Conservation (phyloP, 2,113 vertebrate species). For the Physeter macrocephalus region DNA sequence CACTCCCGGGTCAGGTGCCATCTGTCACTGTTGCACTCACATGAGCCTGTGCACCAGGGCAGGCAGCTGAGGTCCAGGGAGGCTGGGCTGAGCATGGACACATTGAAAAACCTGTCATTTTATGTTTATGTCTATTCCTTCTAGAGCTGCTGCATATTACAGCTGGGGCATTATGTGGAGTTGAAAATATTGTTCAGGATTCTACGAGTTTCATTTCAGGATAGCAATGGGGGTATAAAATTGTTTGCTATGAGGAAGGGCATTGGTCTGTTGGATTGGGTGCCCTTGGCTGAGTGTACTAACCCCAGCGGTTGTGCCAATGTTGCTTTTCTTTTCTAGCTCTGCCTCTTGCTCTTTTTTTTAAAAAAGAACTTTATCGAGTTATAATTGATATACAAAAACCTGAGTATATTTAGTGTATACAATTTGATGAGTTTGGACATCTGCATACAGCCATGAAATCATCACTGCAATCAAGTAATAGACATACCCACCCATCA, state of each 20-base stretch:
- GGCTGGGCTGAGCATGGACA: background rate
- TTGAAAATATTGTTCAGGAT: background rate
- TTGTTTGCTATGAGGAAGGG: no score
- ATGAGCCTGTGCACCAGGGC: background rate
- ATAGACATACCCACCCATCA: background rate
- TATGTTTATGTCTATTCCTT: background rate
- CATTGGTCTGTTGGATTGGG: background rate
- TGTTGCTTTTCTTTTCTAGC: background rate
- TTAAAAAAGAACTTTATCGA: background rate
- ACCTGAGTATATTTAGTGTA: no score
- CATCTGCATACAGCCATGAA: background rate
- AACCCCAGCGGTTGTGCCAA: no score
- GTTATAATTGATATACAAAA: background rate
- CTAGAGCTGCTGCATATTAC: background rate
- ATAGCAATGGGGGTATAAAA: rapidly evolving
- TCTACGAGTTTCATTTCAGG: background rate
- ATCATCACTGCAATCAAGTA: background rate
- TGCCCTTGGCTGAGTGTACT: background rate
- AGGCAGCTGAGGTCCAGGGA: background rate
- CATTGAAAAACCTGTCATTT: background rate
- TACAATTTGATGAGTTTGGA: background rate
- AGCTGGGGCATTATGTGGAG: background rate
- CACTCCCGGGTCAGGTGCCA: background rate
- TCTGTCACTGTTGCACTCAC: rapidly evolving
- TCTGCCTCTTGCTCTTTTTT: background rate